Evolutionary conservation across 1,140 invertebrate genomes (phyloP).

Genomic region (Vanessa atalanta): DNA sequence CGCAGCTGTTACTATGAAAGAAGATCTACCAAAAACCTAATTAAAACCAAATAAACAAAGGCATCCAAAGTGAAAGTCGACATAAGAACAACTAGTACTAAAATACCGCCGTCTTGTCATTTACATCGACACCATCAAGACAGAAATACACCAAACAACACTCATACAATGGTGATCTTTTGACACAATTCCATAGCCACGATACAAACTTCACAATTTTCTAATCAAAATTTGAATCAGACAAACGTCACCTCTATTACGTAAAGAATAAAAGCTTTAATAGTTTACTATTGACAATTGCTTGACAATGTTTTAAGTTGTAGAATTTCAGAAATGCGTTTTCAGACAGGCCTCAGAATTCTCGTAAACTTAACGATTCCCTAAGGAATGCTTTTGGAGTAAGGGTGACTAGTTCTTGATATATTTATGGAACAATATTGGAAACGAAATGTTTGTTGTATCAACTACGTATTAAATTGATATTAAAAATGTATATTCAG

Average conservation of each 20-base stretch:
- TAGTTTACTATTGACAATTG: not conserved
- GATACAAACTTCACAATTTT: constrained; percentile 7
- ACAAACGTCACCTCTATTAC: constrained; percentile 13
- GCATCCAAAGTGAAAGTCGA: constrained; percentile 29
- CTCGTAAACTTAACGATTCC: constrained; percentile 35
- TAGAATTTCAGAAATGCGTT: constrained; percentile 37
- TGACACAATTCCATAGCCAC: constrained; percentile 49
- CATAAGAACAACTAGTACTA: constrained; percentile 32
- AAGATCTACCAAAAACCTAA: constrained; percentile 1
- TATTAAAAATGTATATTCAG: no score
- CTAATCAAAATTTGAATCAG: not conserved
- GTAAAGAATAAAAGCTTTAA: not conserved
- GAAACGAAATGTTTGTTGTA: not conserved
- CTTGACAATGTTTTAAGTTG: constrained; percentile 6
- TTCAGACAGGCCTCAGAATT: constrained; percentile 36
- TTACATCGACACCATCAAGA: constrained; percentile 45
- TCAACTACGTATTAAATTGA: not conserved
- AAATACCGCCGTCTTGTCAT: constrained; percentile 44
- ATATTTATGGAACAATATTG: not conserved
- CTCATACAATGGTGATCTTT: constrained; percentile 38
- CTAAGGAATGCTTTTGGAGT: constrained; percentile 38
- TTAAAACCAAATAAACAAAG: constrained; percentile 16
- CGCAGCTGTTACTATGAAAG: constrained; percentile 10
- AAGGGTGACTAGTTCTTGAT: constrained; percentile 27
- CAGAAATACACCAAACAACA: constrained; percentile 33